Evolutionary conservation across 2,113 vertebrate species (phyloP), one percentile per base, ranked within the genome.

Genomic region (Petrocephalus zakoni): DNA sequence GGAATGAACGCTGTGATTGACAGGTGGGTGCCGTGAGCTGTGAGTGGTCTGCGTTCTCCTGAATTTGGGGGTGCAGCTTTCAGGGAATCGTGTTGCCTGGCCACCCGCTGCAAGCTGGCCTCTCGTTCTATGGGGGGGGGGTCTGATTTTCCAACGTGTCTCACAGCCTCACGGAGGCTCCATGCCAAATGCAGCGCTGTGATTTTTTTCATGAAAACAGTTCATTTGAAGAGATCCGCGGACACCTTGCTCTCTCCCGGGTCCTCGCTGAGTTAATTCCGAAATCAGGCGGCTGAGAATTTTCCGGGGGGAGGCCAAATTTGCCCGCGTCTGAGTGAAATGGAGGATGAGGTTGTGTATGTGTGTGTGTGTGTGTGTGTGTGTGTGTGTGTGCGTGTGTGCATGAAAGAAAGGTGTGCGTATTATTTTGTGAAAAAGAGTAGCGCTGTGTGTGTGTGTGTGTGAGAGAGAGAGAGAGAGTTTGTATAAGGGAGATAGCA

Each of bases 211-310:
- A 25, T 37, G 11, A 47, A 89, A 53, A 34, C 42, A 34, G 13
- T 88, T 88, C 4, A 86, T 86, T 86, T 85, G 25, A 29, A 86
- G 88, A 85, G 46, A n/a, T 72, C 84, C 64, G n/a, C 56, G 46
- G 8, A 81, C 46, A 42, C 72, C 75, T 51, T 25, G 61, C 29
- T 78, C 87, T 34, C 64, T 37, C 53, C 78, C 4, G 17, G 49
- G 19, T 88, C 42, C 82, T 56, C 84, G 46, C n/a, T 85, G 88
- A 53, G 25, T 86, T 34, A 46, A 75, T 86, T 51, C 56, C 25
- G 61, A 49, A 78, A 37, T 88, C n/a, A 34, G 68, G 56, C 34
- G 22, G 56, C 17, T 21, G 55, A 64, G 9, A 89, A n/a, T 88
- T 82, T 53, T 68, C 21, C 2, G 5, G 11, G 68, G 86, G 37